Base-by-base conservation (phyloP, 2,113 vertebrate species). In the Solea senegalensis region DNA sequence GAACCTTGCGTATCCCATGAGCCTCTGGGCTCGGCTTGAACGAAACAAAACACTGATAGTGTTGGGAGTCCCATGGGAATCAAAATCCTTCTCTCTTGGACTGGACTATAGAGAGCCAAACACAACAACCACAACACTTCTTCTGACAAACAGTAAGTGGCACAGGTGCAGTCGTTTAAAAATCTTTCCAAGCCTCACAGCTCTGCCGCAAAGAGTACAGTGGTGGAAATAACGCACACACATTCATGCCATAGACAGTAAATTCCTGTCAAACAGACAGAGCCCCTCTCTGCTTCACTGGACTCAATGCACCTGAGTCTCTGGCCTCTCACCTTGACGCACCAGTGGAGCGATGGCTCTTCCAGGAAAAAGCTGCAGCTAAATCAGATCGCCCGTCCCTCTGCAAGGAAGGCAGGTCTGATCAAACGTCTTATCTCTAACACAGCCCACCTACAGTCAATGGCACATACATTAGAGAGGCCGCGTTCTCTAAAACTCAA, bases 11-110 rank as follows among this genome's bases (percentile, higher is more conserved):
- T 62, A n/a, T 84, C 84, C 87, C 81, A 59, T 46, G 83, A 80
- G 84, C 41, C 72, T 66, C 44, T 78, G 84, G 84, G 78, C 87
- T 89, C 87, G 86, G 88, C 86, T 90, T 85, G 88, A 73, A 58
- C 4, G 16, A 39, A 71, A 54, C 53, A 51, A 52, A 45, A 16
- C 12, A n/a, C 48, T 62, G 72, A 74, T 65, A 79, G 58, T 63
- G 49, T n/a, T 13, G 49, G 49, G 15, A 62, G 21, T 72, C 82
- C 84, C 81, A 40, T 1, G 80, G 67, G 83, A 69, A 48, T 15
- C 70, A 11, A 3, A 34, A 6, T 34, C 54, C 12, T 64, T 58
- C 80, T 72, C 65, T 8, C 16, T 14, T 66, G 72, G 71, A 67
- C 34, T 58, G 61, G 74, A 45, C 49, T 34, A 12, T 26, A 13